Conservation (phyloP, 1,140 invertebrate genomes). For the Pollicipes pollicipes region DNA sequence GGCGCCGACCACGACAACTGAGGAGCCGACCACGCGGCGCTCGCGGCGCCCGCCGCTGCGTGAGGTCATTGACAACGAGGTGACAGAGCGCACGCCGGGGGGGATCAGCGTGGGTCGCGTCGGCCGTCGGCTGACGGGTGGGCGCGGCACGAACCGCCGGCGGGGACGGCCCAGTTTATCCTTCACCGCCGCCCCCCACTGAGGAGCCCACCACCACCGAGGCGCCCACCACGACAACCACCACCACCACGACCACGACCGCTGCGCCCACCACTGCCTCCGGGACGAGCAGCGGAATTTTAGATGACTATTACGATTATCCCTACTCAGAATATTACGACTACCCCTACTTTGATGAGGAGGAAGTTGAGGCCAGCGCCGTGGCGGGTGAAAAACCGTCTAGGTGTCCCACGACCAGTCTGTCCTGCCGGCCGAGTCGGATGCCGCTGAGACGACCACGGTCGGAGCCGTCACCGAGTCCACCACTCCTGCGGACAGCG, state of each 20-base stretch:
- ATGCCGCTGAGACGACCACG: background rate
- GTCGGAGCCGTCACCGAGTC: background rate
- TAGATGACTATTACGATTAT: background rate
- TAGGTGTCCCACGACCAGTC: background rate
- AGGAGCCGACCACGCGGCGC: background rate
- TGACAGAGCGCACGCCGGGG: background rate
- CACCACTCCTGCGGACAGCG: too few relatives aligned
- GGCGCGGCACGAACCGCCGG: background rate
- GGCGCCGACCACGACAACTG: too few relatives aligned
- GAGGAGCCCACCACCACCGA: background rate
- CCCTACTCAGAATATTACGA: too few relatives aligned
- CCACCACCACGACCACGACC: background rate
- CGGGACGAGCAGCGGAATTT: background rate
- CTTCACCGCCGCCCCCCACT: background rate
- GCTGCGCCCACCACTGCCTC: background rate
- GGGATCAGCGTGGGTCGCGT: background rate
- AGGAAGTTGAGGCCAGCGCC: background rate
- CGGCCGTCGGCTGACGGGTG: background rate
- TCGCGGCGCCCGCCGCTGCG: background rate
- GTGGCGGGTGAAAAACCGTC: background rate
- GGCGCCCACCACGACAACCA: background rate
- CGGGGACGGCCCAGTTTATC: background rate
- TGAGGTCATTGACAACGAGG: background rate
- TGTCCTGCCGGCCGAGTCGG: background rate
- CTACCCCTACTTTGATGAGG: background rate